Base-by-base conservation (phyloP, 1,140 invertebrate species). In the Psix sp. region DNA sequence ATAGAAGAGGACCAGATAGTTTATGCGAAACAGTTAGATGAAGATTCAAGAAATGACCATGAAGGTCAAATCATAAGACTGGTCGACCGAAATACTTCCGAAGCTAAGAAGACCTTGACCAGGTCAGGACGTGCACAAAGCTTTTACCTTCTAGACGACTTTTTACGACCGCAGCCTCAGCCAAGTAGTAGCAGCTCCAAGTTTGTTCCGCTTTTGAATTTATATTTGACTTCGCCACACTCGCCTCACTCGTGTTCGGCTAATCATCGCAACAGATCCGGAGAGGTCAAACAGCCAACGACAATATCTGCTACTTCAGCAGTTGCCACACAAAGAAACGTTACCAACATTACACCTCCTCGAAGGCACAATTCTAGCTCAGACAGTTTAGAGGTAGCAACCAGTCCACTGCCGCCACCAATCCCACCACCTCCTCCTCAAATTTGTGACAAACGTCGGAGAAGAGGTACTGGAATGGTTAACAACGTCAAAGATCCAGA, bases 131-230 rank as follows among this genome's bases (percentile, higher is more conserved):
- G 85, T 0, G 88, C 88, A 1, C 87, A 89, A 54, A 88, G 87
- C 60, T 89, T 89, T 40, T 89, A 89, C 67, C 78, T 89, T 0
- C 75, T 89, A 6, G 88, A 89, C 51, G 88, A 89, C 46, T 89
- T 89, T 26, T 63, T 89, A 39, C 80, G 83, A n/a, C 88, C 88
- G 0, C 83, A 85, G 40, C 84, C 82, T 0, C 80, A 82, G 16
- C 73, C 71, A 20, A 74, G 63, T 10, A 51, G 26, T 7, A 59
- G 35, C 15, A 18, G 24, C 6, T 76, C 78, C 39, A 86, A 84
- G 65, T 83, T 76, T 51, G 79, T 70, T 4, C 20, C 42, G 21
- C 6, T 66, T 38, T 24, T 82, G 9, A 83, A 85, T 71, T 76
- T 82, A 5, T 80, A 82, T 14, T 31, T 83, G 33, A 79, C 82